These are phyloP conservation scores for Mola mola DNA, from an alignment of 2,113 vertebrate genomes.

Conservation along the genomic window DNA sequence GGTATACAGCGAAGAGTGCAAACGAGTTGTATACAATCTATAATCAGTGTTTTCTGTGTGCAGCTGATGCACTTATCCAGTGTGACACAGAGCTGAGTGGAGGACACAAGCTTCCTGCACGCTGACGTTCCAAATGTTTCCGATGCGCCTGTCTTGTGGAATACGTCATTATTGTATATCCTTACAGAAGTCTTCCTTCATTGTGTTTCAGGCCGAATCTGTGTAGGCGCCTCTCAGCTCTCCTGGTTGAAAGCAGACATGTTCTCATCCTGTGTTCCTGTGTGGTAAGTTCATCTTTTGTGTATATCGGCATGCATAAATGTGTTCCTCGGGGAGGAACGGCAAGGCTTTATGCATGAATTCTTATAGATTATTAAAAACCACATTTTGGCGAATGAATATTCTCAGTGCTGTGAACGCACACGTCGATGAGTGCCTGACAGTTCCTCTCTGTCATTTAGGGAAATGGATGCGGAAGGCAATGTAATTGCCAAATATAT, in stretches of 20 bases:
- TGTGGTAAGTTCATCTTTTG: conserved; percentile 63
- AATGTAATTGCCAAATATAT: neutral
- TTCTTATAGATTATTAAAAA: neutral
- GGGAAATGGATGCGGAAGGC: conserved; percentile 4
- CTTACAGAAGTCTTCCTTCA: conserved; percentile 32
- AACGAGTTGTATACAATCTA: too few species aligned
- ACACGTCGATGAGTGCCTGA: conserved; percentile 16
- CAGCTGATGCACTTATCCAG: conserved; percentile 1
- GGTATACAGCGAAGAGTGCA: too few species aligned
- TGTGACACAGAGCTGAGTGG: conserved; percentile 6
- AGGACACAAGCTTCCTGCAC: conserved; percentile 28
- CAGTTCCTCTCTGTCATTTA: conserved; percentile 9
- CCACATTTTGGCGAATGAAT: conserved; percentile 18
- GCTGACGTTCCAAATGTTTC: conserved; percentile 33
- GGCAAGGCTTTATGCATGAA: conserved; percentile 28
- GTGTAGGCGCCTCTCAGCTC: conserved; percentile 32
- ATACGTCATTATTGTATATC: conserved; percentile 32
- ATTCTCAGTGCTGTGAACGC: conserved; percentile 31
- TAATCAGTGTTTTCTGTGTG: conserved; percentile 1
- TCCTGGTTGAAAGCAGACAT: conserved; percentile 42
- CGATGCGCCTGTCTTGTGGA: conserved; percentile 27
- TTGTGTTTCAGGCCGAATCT: conserved; percentile 65
- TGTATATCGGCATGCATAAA: conserved; percentile 44
- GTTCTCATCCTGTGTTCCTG: conserved; percentile 34
- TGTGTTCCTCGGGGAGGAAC: conserved; percentile 28